Evolutionary conservation across 2,888 invertebrate genomes (phyloP).

Genomic region (Ormyrus pomaceus): DNA sequence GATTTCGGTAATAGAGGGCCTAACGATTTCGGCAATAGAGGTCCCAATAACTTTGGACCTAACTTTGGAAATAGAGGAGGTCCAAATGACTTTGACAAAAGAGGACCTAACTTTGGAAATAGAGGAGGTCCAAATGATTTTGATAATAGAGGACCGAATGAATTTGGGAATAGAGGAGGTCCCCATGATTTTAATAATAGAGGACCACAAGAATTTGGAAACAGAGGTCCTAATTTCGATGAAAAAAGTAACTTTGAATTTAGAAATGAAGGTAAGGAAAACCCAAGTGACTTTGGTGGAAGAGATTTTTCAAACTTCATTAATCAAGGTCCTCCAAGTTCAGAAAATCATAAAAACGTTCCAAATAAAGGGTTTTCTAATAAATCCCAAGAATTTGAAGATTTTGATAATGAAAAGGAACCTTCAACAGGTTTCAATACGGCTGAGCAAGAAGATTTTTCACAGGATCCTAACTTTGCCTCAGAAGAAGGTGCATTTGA

Average conservation of each 20-base stretch:
- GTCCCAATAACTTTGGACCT: conserved; percentile 47
- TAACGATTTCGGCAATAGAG: conserved; percentile 48
- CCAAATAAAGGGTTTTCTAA: conserved; percentile 12
- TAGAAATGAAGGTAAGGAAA: conserved; percentile 27
- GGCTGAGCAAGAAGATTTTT: background rate
- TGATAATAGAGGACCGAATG: conserved; percentile 28
- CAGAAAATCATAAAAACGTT: background rate
- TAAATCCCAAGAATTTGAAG: conserved; percentile 5
- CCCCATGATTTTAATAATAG: conserved; percentile 46
- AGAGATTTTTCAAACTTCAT: conserved; percentile 43
- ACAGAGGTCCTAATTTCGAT: conserved; percentile 17
- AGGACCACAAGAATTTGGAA: conserved; percentile 39
- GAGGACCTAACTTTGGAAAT: conserved; percentile 11
- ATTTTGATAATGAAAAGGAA: background rate
- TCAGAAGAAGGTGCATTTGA: conserved; percentile 8
- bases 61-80: conserved; percentile 51
- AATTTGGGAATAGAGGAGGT: conserved; percentile 12
- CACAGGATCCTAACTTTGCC: background rate
- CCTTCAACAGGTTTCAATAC: background rate
- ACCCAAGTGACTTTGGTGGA: too few species aligned
- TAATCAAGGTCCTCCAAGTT: conserved; percentile 41
- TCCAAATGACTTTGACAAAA: conserved; percentile 44
- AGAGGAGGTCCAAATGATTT: background rate
- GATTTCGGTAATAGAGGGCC: conserved; percentile 34
- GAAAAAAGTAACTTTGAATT: conserved; percentile 50